Evolutionary conservation across 2,888 invertebrate genomes (phyloP), one percentile per base, ranked within the genome.

Genomic region (Psococerastis gibbosa): DNA sequence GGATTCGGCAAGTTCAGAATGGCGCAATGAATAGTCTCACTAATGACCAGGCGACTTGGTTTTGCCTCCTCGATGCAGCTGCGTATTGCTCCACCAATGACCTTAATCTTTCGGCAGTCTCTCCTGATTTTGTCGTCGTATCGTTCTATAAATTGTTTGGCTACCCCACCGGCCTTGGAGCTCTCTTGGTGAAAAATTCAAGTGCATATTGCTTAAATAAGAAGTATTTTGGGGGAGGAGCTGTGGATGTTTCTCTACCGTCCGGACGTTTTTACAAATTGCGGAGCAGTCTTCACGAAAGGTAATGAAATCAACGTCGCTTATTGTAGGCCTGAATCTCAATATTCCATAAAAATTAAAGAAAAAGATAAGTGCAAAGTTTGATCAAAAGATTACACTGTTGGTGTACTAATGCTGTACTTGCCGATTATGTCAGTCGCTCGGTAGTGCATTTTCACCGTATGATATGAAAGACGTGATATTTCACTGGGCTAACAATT

Each of bases 131-230:
- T 67, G 75, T 94, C 0, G 73, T 77, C 45, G 46, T 97, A 15
- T 95, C 95, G 1, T 97, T 97, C 66, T 97, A 97, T 64, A 97
- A 95, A 68, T 82, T 97, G 55, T 95, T 97, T 66, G 83, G 83
- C 16, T 94, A 82, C 60, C 97, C 97, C 2, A 94, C 94, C 42
- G 97, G 97, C 2, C 64, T 95, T 15, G 97, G 95, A 22, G 92
- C 88, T 9, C 60, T 94, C 16, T 57, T 95, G 44, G 78, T 94
- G 0, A 75, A 67, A 55, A 82, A 80, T 56, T 57, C 61, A 16
- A 75, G 73, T 56, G 62, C 64, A 31, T 47, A 64, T 54, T 61
- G 73, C 6, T 62, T 89, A 48, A 65, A 68, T 46, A 68, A 71
- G 41, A 78, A 81, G 56, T 94, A 87, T 60, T 94, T 85, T 66